These are phyloP conservation scores for Pandemis heparana DNA, from an alignment of 2,888 invertebrate genomes.

Conservation along the genomic window DNA sequence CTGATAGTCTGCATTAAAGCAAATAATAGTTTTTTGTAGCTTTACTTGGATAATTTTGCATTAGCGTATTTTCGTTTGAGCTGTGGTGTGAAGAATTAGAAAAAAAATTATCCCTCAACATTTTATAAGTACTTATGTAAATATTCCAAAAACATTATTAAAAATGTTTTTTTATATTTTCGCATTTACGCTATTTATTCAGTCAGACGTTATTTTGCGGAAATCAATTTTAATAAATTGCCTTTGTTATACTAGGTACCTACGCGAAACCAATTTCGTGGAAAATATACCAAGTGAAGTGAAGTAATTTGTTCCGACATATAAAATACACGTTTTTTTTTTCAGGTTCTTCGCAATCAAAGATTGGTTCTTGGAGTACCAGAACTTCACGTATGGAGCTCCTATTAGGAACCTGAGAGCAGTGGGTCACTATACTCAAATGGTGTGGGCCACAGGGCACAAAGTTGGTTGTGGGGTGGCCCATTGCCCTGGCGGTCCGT, in stretches of 20 bases:
- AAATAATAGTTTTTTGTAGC: neutral
- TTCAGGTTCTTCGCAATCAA: constrained; percentile 92
- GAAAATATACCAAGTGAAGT: neutral
- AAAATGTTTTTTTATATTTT: neutral
- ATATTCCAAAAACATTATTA: too few species aligned
- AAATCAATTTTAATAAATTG: neutral
- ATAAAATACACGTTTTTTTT: constrained; percentile 44
- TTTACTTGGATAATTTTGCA: neutral
- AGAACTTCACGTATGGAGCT: constrained; percentile 90
- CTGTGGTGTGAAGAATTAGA: too few species aligned
- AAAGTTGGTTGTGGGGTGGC: constrained; percentile 92
- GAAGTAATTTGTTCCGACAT: neutral
- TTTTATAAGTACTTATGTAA: too few species aligned
- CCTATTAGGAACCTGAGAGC: constrained; percentile 85
- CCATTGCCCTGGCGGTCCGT: constrained; percentile 87
- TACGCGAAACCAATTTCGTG: neutral
- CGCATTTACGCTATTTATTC: too few species aligned
- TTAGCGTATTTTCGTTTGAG: neutral
- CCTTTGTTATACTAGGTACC: neutral
- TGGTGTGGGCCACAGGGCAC: constrained; percentile 93
- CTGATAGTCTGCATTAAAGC: neutral
- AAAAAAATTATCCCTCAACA: too few species aligned
- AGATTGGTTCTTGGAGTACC: constrained; percentile 91
- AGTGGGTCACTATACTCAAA: constrained; percentile 93
- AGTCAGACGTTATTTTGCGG: neutral